Percentiles rank a stretch among this genome's conserved stretches.
phyloP scores from a whole-genome alignment of 2,888 invertebrate species.

The Cyclophora punctaria region DNA sequence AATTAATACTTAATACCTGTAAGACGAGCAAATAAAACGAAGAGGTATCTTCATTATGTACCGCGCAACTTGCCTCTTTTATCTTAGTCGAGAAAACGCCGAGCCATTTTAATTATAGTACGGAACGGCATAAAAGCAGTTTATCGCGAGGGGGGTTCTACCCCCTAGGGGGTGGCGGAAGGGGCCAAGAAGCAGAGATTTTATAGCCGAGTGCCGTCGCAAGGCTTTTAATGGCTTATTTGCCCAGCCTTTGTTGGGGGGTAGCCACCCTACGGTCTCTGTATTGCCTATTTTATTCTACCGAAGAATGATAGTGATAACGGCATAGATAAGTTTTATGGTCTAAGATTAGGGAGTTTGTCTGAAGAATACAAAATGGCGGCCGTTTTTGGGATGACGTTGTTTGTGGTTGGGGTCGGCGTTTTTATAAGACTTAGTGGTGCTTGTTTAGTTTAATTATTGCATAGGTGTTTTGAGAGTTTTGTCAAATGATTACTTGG shows the following conservation, averaged over 20 bases:
- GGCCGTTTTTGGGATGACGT: no score
- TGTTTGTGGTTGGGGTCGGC: no score
- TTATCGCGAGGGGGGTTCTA: constrained; percentile 45
- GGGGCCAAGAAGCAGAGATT: constrained; percentile 73
- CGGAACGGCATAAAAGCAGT: constrained; percentile 70
- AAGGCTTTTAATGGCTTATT: constrained; percentile 74
- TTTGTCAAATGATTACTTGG: no score
- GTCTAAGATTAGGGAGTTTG: not conserved
- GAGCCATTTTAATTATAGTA: constrained; percentile 70
- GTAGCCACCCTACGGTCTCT: constrained; percentile 43
- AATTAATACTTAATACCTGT: not conserved
- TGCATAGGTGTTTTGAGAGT: no score
- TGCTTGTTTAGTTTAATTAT: no score
- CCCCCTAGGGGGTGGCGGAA: constrained; percentile 30
- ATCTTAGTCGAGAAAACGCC: constrained; percentile 54
- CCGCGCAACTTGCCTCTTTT: constrained; percentile 38
- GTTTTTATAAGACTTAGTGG: no score
- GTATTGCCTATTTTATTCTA: constrained; percentile 64
- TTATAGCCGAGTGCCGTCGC: constrained; percentile 68
- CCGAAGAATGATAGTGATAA: constrained; percentile 47
- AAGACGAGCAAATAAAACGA: not conserved
- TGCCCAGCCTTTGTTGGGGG: constrained; percentile 64
- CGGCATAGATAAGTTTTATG: constrained; percentile 1
- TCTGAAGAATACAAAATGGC: no score
- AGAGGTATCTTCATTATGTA: not conserved